Evolutionary conservation across 2,113 vertebrate genomes (phyloP).

Genomic region (Oxyruncus cristatus): DNA sequence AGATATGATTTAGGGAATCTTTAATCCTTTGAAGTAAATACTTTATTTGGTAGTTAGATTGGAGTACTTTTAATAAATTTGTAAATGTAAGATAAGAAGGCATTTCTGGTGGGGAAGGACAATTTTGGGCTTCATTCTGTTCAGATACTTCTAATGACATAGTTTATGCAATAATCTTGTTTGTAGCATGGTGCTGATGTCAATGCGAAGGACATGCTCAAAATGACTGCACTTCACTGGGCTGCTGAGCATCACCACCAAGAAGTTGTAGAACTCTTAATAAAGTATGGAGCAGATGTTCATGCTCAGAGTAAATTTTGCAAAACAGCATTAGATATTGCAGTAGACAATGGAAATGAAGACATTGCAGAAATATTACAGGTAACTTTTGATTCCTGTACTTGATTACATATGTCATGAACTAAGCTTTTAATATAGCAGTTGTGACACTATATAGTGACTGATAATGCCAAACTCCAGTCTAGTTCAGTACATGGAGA

Average conservation of each 20-base stretch:
- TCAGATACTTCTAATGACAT: neutral
- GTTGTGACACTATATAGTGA: neutral
- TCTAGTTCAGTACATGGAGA: neutral
- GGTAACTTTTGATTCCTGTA: constrained; percentile 68
- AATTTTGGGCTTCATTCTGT: neutral
- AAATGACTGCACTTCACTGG: constrained; percentile 91
- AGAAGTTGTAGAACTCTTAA: constrained; percentile 85
- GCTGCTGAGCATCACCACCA: constrained; percentile 85
- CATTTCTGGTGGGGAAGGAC: neutral
- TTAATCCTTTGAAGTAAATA: neutral
- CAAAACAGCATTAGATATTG: constrained; percentile 87
- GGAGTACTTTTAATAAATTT: neutral
- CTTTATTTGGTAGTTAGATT: neutral
- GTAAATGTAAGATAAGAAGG: neutral
- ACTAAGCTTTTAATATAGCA: neutral
- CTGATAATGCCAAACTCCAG: neutral
- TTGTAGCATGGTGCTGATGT: constrained; percentile 87
- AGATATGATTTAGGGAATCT: neutral
- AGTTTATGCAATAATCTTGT: neutral
- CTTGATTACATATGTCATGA: neutral
- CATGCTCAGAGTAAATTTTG: constrained; percentile 89
- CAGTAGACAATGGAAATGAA: constrained; percentile 85
- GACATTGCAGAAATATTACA: constrained; percentile 87
- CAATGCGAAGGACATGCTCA: constrained; percentile 89
- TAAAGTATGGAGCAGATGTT: constrained; percentile 88